Base-by-base conservation (phyloP, 1,140 invertebrate species). In the Meteorus sp. region DNA sequence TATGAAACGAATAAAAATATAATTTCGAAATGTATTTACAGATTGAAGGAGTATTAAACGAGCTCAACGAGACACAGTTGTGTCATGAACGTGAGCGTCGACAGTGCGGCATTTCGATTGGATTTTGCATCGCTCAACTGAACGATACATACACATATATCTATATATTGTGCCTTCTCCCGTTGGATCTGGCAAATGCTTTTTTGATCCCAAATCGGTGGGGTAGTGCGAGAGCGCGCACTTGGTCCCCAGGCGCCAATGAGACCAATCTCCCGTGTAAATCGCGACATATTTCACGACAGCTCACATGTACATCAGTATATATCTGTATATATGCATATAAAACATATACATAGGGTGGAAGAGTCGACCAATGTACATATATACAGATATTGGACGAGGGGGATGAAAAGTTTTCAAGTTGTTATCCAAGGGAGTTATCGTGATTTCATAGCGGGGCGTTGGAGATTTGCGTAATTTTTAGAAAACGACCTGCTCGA, bases 231-330 rank as follows among this genome's bases (percentile, higher is more conserved):
- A 25, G 44, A 33, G 43, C 54, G 39, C 44, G 53, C 56, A 63
- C 63, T 74, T 60, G 66, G 67, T 77, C 76, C 74, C 73, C 59
- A 71, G 72, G 62, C 76, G 70, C 71, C 77, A 75, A 79, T 79
- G 74, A 77, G 66, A 73, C 75, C 75, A 78, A 78, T 78, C 74
- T 77, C 70, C 72, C 71, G 74, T 78, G 70, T 78, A 79, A 78
- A 79, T 79, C 76, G 76, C 75, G 75, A 78, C 75, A 78, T 79
- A 79, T 79, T 78, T 79, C 76, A 77, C 68, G 68, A 71, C 69
- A 68, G 58, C 33, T 20, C 19, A 29, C 47, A 52, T 51, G 39
- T 15, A 22, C 50, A n/a, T 27, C 11, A 29, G 23, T 25, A 23
- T 47, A 9, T 29, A 29, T n/a, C n/a, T n/a, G n/a, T 29, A 29